Conservation (phyloP, 2,888 invertebrate species). For the Crioceris asparagi region DNA sequence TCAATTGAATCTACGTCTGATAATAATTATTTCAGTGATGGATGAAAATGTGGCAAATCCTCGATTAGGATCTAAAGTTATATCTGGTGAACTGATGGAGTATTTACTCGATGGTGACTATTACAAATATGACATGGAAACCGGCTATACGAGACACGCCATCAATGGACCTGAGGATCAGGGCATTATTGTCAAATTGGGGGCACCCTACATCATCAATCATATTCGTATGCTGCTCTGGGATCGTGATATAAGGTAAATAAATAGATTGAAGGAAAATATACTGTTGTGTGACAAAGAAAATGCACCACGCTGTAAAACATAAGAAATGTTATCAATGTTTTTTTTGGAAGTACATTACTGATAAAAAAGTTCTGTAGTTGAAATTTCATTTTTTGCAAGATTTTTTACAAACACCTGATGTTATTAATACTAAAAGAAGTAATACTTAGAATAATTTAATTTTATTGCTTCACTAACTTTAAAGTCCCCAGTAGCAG, state of each 20-base stretch:
- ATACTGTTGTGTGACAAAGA: no score
- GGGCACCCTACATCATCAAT: constrained; percentile 82
- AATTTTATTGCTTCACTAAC: no score
- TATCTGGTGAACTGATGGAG: constrained; percentile 81
- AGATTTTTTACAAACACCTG: no score
- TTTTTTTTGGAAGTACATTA: no score
- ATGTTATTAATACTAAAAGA: no score
- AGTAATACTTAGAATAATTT: no score
- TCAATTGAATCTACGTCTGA: no score
- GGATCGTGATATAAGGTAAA: constrained; percentile 78
- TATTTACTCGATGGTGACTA: constrained; percentile 85
- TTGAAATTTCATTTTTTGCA: no score
- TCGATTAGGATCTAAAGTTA: constrained; percentile 72
- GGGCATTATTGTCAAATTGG: constrained; percentile 78
- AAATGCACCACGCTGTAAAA: no score
- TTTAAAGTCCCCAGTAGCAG: no score
- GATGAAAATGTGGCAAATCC: constrained; percentile 87
- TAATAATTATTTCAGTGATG: constrained; percentile 50
- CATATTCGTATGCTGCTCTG: constrained; percentile 85
- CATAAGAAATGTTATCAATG: no score
- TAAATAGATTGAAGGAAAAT: constrained; percentile 1
- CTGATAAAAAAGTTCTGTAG: no score
- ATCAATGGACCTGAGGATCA: constrained; percentile 47
- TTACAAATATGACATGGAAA: constrained; percentile 82
- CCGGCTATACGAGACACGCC: constrained; percentile 55